Evolutionary conservation across 2,797 vertebrate species (phyloP).

Genomic region (Rhinophrynus dorsalis): DNA sequence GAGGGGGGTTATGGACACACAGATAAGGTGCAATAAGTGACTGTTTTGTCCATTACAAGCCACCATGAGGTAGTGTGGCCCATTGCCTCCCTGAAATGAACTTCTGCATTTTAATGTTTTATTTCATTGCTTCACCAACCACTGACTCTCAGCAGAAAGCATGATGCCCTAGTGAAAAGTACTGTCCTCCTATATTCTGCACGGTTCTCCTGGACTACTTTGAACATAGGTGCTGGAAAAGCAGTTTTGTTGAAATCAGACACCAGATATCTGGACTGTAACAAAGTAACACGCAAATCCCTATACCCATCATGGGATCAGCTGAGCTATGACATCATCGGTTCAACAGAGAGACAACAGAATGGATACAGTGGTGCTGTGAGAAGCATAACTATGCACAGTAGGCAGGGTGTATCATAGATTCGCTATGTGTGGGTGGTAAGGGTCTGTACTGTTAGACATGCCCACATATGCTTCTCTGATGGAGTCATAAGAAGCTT

Average conservation of each 20-base stretch:
- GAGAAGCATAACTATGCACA: no score
- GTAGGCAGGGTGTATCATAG: no score
- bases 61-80: neutral
- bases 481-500: no score
- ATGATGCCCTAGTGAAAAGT: neutral
- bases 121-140: neutral
- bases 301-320: no score
- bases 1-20: neutral
- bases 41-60: neutral
- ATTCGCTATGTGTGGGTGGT: no score
- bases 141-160: neutral
- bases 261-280: neutral
- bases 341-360: no score
- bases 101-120: neutral
- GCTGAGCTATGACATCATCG: no score
- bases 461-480: no score
- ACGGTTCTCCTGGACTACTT: neutral
- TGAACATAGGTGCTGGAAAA: neutral
- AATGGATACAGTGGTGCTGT: no score
- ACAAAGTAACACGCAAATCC: no score
- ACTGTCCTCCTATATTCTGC: neutral
- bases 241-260: neutral
- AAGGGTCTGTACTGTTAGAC: no score
- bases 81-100: neutral
- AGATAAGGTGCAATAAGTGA: conserved; percentile 21